Conservation (phyloP, 2,113 vertebrate genomes). For the Sapayoa aenigma region DNA sequence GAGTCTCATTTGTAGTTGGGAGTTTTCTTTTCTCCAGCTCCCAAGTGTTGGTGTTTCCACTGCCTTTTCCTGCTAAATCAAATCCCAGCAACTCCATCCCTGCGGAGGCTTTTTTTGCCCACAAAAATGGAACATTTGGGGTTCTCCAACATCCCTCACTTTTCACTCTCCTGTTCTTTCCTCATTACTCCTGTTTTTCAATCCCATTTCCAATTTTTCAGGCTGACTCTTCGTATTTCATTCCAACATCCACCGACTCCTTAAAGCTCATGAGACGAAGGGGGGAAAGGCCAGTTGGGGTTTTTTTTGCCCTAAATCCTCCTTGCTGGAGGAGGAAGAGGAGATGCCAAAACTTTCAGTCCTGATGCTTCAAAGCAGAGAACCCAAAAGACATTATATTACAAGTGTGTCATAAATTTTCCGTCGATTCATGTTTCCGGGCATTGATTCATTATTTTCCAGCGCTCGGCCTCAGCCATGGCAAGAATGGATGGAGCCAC, state of each 20-base stretch:
- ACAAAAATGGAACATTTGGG: fast-evolving
- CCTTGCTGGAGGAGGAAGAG: not conserved
- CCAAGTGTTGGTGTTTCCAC: not conserved
- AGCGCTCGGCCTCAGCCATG: not conserved
- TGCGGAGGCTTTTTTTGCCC: fast-evolving
- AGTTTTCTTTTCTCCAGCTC: not conserved
- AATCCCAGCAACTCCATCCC: not conserved
- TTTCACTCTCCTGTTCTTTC: fast-evolving
- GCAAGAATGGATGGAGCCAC: slow-evolving; percentile 31
- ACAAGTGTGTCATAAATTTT: slow-evolving; percentile 28
- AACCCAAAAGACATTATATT: not conserved
- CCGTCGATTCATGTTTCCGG: slow-evolving; percentile 45
- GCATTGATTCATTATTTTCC: slow-evolving; percentile 49
- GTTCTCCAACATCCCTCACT: fast-evolving
- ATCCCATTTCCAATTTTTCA: not conserved
- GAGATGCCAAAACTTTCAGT: not conserved
- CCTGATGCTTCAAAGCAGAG: not conserved
- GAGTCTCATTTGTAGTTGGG: not conserved
- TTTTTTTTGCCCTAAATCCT: not conserved
- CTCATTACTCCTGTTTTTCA: not conserved
- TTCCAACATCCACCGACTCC: fast-evolving
- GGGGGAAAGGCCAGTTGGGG: not conserved
- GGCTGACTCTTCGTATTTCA: not conserved
- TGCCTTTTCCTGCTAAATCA: not conserved
- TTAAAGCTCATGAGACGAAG: not conserved